phyloP scores from a whole-genome alignment of 2,888 invertebrate genomes.

The Pristionchus mayeri region DNA sequence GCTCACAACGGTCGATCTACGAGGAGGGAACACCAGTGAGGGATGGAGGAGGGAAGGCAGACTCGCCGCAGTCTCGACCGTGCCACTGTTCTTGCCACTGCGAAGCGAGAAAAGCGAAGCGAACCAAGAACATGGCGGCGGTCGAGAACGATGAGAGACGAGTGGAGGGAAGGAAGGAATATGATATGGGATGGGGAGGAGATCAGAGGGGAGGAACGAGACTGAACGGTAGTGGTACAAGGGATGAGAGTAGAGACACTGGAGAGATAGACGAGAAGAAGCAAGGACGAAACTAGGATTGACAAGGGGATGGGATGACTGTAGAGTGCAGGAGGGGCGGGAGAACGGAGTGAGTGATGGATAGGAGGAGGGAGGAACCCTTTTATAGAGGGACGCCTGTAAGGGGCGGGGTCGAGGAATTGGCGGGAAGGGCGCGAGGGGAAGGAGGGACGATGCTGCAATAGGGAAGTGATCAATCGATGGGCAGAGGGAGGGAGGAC shows the following conservation, averaged over 20 bases:
- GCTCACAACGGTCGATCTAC: neutral
- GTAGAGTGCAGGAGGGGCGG: too few species aligned
- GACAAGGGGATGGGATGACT: too few species aligned
- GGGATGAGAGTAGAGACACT: neutral
- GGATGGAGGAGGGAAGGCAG: neutral
- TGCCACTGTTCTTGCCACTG: conserved; percentile 40
- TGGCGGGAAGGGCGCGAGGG: conserved; percentile 14
- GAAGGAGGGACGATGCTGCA: conserved; percentile 19
- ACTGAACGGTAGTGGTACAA: neutral
- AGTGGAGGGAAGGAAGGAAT: neutral
- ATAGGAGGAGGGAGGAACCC: neutral
- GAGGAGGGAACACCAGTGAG: conserved; percentile 18
- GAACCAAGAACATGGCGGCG: conserved; percentile 20
- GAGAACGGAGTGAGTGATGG: conserved; percentile 1
- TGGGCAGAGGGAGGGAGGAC: neutral
- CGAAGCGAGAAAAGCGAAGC: neutral
- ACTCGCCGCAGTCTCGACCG: conserved; percentile 10
- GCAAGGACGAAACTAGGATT: neutral
- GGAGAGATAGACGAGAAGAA: neutral
- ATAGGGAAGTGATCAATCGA: conserved; percentile 3
- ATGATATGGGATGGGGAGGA: neutral
- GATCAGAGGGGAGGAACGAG: neutral
- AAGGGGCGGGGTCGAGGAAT: conserved; percentile 25
- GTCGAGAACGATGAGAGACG: conserved; percentile 1
- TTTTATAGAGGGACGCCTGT: conserved; percentile 16